These are phyloP conservation scores for Luidia sarsii DNA, from an alignment of 53 echinoderm and acorn worm species.

Conservation along the genomic window DNA sequence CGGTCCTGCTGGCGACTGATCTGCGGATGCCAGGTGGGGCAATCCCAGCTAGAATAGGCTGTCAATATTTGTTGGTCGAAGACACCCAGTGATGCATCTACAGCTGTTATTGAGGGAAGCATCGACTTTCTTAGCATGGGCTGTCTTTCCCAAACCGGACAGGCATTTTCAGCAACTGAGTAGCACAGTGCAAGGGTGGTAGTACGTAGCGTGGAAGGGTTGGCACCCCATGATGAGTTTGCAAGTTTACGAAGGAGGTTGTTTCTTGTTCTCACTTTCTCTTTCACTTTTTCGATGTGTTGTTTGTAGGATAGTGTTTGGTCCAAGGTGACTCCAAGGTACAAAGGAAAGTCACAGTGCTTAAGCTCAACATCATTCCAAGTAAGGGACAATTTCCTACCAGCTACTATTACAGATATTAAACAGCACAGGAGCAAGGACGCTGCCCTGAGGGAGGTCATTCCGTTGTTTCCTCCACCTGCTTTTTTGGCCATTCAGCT, in stretches of 20 bases:
- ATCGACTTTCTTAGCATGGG: no score
- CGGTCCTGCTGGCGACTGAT: no score
- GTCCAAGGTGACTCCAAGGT: conserved; percentile 57
- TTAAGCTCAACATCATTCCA: conserved; percentile 6
- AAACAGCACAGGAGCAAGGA: conserved; percentile 6
- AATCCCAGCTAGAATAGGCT: no score
- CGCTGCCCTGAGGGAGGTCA: not conserved
- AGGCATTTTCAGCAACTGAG: conserved; percentile 59
- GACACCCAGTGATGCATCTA: no score
- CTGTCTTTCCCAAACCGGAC: no score
- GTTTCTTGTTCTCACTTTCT: conserved; percentile 1
- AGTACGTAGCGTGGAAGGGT: not conserved
- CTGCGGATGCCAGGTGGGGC: no score
- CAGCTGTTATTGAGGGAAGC: no score
- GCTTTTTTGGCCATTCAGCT: no score
- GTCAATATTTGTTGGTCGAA: no score
- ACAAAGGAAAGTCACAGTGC: conserved; percentile 24
- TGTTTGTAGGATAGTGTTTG: not conserved
- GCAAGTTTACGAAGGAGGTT: conserved; percentile 6
- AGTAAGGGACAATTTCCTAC: not conserved
- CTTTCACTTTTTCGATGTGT: conserved; percentile 1
- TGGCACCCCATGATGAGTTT: conserved; percentile 24
- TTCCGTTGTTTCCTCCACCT: no score
- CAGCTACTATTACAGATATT: not conserved
- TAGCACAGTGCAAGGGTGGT: conserved; percentile 20